phyloP scores from a whole-genome alignment of 1,140 invertebrate genomes.

The Heterodera carotae region DNA sequence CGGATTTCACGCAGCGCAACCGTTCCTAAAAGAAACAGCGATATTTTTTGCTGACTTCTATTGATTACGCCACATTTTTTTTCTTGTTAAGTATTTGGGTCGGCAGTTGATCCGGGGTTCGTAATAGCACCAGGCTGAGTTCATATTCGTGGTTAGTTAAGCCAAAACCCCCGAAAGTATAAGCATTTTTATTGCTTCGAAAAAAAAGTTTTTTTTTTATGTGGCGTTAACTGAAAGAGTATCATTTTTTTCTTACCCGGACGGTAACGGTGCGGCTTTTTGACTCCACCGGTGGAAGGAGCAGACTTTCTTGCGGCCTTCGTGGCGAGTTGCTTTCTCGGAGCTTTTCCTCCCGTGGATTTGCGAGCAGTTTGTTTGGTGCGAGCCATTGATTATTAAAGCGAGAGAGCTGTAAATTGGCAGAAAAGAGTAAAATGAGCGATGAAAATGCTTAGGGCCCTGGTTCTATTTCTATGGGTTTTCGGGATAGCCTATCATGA shows the following conservation, averaged over 20 bases:
- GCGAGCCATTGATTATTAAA: constrained; percentile 73
- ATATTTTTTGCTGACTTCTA: background rate
- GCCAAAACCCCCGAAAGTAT: background rate
- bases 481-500: too few relatives aligned
- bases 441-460: too few relatives aligned
- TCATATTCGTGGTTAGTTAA: too few relatives aligned
- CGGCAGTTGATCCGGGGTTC: too few relatives aligned
- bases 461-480: too few relatives aligned
- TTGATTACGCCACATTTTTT: too few relatives aligned
- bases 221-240: too few relatives aligned
- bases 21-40: constrained; percentile 57
- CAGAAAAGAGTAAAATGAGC: too few relatives aligned
- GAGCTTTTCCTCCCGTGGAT: constrained; percentile 80
- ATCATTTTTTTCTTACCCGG: constrained; percentile 46
- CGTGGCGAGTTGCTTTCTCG: constrained; percentile 82
- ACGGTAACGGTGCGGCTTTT: constrained; percentile 74
- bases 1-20: constrained; percentile 67
- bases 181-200: background rate
- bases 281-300: constrained; percentile 76
- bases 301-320: constrained; percentile 78
- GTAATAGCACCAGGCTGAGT: too few relatives aligned
- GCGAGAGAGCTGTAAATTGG: too few relatives aligned
- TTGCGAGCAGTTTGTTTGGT: constrained; percentile 81
- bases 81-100: too few relatives aligned
- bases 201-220: too few relatives aligned